These are phyloP conservation scores for Anthonomus grandis DNA, from an alignment of 1,140 invertebrate species.

Conservation along the genomic window DNA sequence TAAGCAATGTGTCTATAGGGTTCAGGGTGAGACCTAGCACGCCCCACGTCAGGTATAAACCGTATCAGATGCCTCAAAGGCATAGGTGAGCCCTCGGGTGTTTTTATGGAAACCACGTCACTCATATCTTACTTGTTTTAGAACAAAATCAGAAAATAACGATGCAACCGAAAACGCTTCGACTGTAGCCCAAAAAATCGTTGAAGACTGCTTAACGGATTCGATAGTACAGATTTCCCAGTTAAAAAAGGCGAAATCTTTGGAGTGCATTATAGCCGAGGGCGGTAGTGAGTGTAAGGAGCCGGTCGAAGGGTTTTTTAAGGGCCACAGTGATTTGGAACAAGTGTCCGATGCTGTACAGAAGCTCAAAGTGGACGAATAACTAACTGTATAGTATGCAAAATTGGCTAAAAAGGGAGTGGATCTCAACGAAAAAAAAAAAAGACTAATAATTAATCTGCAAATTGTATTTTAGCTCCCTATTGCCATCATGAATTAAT, in stretches of 20 bases:
- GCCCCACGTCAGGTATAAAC: constrained; percentile 40
- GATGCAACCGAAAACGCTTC: constrained; percentile 49
- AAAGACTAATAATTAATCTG: too few species aligned
- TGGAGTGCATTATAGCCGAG: constrained; percentile 42
- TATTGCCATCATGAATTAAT: too few species aligned
- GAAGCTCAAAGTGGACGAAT: constrained; percentile 42
- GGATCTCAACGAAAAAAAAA: too few species aligned
- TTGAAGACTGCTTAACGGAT: constrained; percentile 39
- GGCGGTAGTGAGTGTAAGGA: constrained; percentile 26
- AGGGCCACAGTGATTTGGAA: constrained; percentile 38
- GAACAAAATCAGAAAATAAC: constrained; percentile 60
- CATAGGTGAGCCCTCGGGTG: constrained; percentile 33
- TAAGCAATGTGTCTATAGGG: constrained; percentile 57
- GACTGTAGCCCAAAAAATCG: constrained; percentile 33
- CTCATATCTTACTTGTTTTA: constrained; percentile 13
- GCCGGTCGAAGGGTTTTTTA: constrained; percentile 18
- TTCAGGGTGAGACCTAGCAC: constrained; percentile 52
- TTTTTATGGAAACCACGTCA: background rate
- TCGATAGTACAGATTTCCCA: constrained; percentile 34
- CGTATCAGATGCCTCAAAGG: constrained; percentile 46
- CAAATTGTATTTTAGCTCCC: too few species aligned
- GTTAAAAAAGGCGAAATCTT: constrained; percentile 44
- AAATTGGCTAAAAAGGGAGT: too few species aligned
- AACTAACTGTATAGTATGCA: too few species aligned
- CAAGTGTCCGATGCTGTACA: constrained; percentile 42